Conservation (phyloP, 2,113 vertebrate genomes). For the Gorilla gorilla region DNA sequence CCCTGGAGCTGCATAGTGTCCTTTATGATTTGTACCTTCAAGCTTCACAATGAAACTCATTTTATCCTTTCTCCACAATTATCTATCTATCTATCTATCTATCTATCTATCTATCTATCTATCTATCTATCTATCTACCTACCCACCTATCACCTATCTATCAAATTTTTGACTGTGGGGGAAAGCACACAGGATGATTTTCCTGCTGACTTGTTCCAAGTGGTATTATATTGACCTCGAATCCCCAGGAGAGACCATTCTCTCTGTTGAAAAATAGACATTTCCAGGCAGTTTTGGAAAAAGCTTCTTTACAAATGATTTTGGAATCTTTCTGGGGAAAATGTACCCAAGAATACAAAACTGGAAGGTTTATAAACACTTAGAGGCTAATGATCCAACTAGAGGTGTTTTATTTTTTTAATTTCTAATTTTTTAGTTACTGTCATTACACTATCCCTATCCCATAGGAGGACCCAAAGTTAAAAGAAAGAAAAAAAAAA, state of each 20-base stretch:
- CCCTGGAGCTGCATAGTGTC: background rate
- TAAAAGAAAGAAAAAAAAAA: background rate
- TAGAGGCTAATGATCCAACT: background rate
- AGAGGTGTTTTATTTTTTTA: background rate
- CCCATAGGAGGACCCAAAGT: background rate
- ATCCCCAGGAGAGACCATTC: background rate
- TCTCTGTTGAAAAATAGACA: background rate
- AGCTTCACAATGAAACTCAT: background rate
- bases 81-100: no score
- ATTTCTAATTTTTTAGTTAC: background rate
- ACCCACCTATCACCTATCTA: background rate
- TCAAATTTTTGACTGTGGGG: no score
- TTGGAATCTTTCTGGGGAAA: background rate
- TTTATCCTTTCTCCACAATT: background rate
- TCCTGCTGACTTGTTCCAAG: background rate
- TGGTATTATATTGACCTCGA: background rate
- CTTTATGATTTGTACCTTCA: background rate
- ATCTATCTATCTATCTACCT: no score
- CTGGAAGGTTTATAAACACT: background rate
- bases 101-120: background rate
- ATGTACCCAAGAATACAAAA: background rate
- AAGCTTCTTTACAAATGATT: background rate
- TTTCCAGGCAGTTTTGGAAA: background rate
- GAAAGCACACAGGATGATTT: background rate
- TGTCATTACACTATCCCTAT: background rate